A percentile compares a stretch with the other conserved stretches of the same genome.
These are phyloP conservation scores for Procavia capensis DNA, from an alignment of 2,113 vertebrate species.

Conservation along the genomic window DNA sequence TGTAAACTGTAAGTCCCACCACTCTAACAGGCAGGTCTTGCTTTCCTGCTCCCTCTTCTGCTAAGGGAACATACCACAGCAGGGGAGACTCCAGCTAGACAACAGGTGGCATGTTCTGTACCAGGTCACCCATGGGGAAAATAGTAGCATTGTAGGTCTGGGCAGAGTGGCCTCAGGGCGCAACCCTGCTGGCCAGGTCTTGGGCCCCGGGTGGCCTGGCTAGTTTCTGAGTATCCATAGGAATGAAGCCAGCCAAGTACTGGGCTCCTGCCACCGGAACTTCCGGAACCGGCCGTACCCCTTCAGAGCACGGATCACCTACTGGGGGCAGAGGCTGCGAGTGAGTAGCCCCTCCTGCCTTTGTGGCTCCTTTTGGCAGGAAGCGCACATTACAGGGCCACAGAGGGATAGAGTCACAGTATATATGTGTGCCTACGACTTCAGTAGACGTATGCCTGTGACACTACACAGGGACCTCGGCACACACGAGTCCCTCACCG, in stretches of 20 bases:
- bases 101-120: neutral
- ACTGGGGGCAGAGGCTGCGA: constrained; percentile 74
- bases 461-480: neutral
- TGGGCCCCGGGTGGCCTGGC: neutral
- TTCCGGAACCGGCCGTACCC: constrained; percentile 75
- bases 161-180: neutral
- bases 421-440: neutral
- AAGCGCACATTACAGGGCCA: neutral
- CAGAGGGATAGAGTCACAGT: neutral
- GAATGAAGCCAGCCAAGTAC: neutral
- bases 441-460: neutral
- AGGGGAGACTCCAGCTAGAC: neutral
- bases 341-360: constrained; percentile 57
- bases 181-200: neutral
- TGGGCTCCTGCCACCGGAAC: constrained; percentile 71
- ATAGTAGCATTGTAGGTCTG: neutral
- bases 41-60: neutral
- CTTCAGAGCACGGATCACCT: constrained; percentile 70
- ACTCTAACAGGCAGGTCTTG: neutral
- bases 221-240: constrained; percentile 54
- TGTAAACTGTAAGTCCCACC: neutral
- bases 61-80: neutral
- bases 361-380: neutral
- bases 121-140: neutral
- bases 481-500: neutral